phyloP scores from a whole-genome alignment of 2,888 invertebrate genomes.

The Ormyrus nitidulus region DNA sequence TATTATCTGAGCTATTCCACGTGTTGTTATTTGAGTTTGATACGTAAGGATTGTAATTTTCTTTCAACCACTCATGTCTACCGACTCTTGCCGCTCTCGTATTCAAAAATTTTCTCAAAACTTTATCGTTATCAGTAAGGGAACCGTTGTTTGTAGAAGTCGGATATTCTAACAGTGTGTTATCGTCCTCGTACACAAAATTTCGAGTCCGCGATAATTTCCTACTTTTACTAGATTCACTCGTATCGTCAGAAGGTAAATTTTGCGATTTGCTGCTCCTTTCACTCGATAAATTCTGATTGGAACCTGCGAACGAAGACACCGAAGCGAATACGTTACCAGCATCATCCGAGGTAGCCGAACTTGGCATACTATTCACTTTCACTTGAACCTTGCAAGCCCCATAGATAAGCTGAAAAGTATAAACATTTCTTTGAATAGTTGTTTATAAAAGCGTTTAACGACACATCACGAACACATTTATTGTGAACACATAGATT shows the following conservation, averaged over 20 bases:
- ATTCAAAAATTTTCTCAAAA: neutral
- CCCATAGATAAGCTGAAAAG: slow-evolving; percentile 66
- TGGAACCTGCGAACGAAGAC: slow-evolving; percentile 50
- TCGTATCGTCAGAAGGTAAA: slow-evolving; percentile 46
- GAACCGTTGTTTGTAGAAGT: slow-evolving; percentile 17
- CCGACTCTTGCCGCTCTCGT: neutral
- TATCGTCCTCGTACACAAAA: slow-evolving; percentile 57
- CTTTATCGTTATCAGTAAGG: slow-evolving; percentile 23
- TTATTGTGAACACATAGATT: too few relatives aligned
- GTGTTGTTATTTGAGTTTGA: slow-evolving; percentile 47
- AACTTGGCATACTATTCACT: slow-evolving; percentile 52
- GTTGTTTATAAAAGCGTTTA: too few relatives aligned
- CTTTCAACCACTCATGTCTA: slow-evolving; percentile 63
- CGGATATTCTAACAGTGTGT: slow-evolving; percentile 56
- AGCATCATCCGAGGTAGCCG: slow-evolving; percentile 5
- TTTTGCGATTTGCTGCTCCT: slow-evolving; percentile 46
- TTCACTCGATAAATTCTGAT: slow-evolving; percentile 46
- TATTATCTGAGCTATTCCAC: slow-evolving; percentile 28
- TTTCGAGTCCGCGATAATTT: slow-evolving; percentile 21
- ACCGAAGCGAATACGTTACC: slow-evolving; percentile 5
- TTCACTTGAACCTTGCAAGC: slow-evolving; percentile 66
- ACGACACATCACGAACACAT: too few relatives aligned
- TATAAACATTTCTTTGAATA: neutral
- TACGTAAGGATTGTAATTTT: slow-evolving; percentile 65
- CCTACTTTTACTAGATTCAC: slow-evolving; percentile 18